Percentiles rank a stretch among this genome's conserved stretches.
phyloP scores from a whole-genome alignment of 1,140 invertebrate species.

The Aphelenchoides fujianensis region DNA sequence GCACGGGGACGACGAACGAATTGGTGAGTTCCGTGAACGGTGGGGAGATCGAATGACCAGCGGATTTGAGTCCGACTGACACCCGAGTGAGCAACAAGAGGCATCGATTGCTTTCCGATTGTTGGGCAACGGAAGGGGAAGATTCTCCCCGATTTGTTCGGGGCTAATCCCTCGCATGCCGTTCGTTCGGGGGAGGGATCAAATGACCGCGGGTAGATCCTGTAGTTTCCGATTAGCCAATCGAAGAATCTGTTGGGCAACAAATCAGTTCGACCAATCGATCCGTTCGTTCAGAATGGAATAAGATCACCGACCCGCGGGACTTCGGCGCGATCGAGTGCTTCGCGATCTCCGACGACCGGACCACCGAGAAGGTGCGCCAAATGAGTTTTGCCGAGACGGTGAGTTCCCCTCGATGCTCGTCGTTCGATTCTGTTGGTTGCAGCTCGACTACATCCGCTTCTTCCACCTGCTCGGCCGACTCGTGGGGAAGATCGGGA shows the following conservation, averaged over 20 bases:
- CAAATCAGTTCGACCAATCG: neutral
- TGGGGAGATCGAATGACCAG: neutral
- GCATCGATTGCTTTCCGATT: no score
- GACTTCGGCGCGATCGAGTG: conserved; percentile 21
- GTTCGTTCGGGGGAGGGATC: neutral
- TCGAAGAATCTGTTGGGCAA: no score
- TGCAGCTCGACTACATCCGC: neutral
- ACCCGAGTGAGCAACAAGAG: neutral
- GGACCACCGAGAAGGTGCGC: conserved; percentile 5
- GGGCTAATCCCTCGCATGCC: neutral
- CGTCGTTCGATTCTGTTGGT: no score
- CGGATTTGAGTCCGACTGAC: conserved; percentile 12
- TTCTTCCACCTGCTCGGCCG: neutral
- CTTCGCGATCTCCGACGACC: neutral
- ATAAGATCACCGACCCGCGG: conserved; percentile 26
- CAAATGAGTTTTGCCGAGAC: neutral
- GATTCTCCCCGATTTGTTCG: conserved; percentile 11
- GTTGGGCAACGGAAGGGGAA: no score
- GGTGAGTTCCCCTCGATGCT: neutral
- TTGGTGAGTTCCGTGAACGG: conserved; percentile 17
- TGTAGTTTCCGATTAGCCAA: no score
- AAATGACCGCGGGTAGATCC: no score
- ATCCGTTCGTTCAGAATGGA: conserved; percentile 27
- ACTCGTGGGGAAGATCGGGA: conserved; percentile 5
- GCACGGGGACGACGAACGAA: conserved; percentile 23